Percentiles rank a stretch among this genome's conserved stretches.
phyloP scores from a whole-genome alignment of 2,797 vertebrate species.

The Onychomys leucogaster region DNA sequence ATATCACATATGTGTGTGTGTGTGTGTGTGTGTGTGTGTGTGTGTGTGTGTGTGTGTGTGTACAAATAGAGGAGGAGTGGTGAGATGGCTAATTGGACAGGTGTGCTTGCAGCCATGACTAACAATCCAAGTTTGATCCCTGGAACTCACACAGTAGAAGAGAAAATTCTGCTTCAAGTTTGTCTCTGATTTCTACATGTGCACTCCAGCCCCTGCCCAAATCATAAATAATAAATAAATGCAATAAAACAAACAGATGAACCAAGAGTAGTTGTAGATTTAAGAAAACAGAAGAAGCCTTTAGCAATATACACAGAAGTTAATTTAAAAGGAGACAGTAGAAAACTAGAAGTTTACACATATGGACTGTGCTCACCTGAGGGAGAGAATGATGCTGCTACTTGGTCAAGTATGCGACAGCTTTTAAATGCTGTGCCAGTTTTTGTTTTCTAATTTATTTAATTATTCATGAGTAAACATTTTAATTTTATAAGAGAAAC shows the following conservation, averaged over 20 bases:
- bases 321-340: not conserved
- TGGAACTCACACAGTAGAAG: not conserved
- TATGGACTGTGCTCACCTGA: not conserved
- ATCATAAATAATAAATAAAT: not conserved
- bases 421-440: not conserved
- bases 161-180: not conserved
- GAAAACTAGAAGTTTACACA: not conserved
- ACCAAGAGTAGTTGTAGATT: not conserved
- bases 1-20: not conserved
- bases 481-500: constrained; percentile 6
- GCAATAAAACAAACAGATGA: not conserved
- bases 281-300: not conserved
- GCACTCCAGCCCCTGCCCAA: no score
- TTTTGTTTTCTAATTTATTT: constrained; percentile 21
- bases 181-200: not conserved
- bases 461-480: not conserved
- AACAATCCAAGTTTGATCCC: not conserved
- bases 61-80: not conserved
- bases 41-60: not conserved
- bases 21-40: not conserved
- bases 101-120: not conserved
- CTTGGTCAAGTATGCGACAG: not conserved
- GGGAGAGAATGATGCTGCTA: not conserved
- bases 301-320: not conserved
- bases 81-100: not conserved